Evolutionary conservation across 2,797 vertebrate species (phyloP), one percentile per base, ranked within the genome.

Genomic region (Syngnathus rostellatus): DNA sequence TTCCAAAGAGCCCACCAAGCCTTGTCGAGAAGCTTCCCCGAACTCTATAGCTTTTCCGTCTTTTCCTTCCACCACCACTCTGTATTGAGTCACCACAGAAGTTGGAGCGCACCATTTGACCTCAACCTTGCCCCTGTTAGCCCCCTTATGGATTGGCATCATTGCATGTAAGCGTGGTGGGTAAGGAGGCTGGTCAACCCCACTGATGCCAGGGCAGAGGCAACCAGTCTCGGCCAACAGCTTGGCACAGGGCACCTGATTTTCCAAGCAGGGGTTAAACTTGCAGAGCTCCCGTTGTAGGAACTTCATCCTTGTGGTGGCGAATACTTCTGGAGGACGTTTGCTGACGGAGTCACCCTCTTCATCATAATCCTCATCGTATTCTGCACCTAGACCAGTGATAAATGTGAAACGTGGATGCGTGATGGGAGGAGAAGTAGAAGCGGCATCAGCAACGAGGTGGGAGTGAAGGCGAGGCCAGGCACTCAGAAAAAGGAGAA

Each of bases 21-120:
- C 84, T 31, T 12, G 71, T 0, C 93, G 88, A 0, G 60, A 60
- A 0, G 17, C 58, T 3, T 77, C 64, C 66, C 67, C 75, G 69
- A 89, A 86, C 1, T 71, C 38, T 2, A 72, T 23, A 1, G 57
- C 2, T 0, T 43, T 17, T 8, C 14, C 1, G 0, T 63, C 37
- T 6, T 8, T 31, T 8, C 68, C 82, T 0, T 82, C 66, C 3
- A 83, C 66, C 5, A 82, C 55, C 64, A 95, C 85, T 70, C 71
- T 85, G 71, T 95, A 95, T 5, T 37, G 8, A 1, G 68, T 72
- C 54, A 95, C 92, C 0, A 79, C 83, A 25, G 94, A 95, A 6
- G 66, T 75, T 0, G 94, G 94, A 1, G 93, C 92, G 1, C 94
- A 95, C 94, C 94, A 95, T 55, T 81, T 81, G 12, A 93, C 80